Base-by-base conservation (phyloP, 2,888 invertebrate species). In the Drosophila prolongata region DNA sequence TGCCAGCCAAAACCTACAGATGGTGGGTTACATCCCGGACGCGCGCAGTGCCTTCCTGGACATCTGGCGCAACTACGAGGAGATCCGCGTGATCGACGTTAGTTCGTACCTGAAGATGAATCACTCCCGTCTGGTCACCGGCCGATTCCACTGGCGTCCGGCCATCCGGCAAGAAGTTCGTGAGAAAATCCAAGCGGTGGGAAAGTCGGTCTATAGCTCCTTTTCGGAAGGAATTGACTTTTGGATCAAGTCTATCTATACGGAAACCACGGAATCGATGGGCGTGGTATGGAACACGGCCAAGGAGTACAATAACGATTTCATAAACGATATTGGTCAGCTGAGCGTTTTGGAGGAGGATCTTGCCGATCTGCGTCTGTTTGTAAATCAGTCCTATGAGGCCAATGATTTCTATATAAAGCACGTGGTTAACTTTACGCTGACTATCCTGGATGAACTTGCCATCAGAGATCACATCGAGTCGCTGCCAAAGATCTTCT, bases 401-500 rank as follows among this genome's bases (percentile, higher is more conserved):
- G 94, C 94, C 0, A 97, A 97, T 85, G 97, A 97, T 75, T 97
- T 97, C 89, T 97, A 97, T 85, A 95, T 97, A 3, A 95, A 95
- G 90, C 95, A 97, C 85, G 94, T 96, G 1, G 94, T 96, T 0
- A 95, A 94, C 64, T 94, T 96, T 64, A 94, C 95, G 0, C 93
- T 95, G 42, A 95, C 95, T 55, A 93, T 96, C 1, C 92, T 96
- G 46, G 96, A 97, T 79, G 96, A 97, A 90, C 93, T 97, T 90
- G 95, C 97, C 0, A 94, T 97, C 50, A 93, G 95, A 65, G 95
- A 95, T 69, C 96, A 96, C 89, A 94, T 97, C 77, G 95, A 96
- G 80, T 95, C 95, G 1, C 89, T 97, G 55, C 97, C 97, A 0
- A 96, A 95, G 50, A 96, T 97, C 27, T 93, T 97, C 0, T 95